Evolutionary conservation across 2,888 invertebrate species (phyloP).

Genomic region (Pollenia labialis): DNA sequence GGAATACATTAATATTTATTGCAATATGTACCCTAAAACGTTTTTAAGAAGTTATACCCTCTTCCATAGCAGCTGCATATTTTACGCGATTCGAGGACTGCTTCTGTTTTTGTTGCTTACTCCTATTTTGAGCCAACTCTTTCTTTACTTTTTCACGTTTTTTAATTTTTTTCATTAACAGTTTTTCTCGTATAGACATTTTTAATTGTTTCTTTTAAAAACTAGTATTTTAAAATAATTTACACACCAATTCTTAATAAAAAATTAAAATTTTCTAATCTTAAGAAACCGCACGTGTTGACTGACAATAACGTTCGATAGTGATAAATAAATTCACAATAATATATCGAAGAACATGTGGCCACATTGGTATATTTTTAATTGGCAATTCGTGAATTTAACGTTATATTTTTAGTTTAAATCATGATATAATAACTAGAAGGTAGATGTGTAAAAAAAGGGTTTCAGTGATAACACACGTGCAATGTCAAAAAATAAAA

Average conservation of each 20-base stretch:
- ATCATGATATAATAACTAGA: too few species aligned
- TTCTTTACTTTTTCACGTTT: conserved; percentile 90
- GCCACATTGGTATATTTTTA: neutral
- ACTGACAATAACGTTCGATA: neutral
- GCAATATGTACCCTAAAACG: neutral
- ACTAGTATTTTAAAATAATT: neutral
- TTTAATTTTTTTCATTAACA: conserved; percentile 90
- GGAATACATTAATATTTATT: neutral
- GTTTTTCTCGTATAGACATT: conserved; percentile 86
- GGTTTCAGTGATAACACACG: too few species aligned
- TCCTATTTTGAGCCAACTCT: conserved; percentile 87
- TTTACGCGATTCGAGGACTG: conserved; percentile 29
- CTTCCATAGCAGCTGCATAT: conserved; percentile 40
- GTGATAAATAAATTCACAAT: conserved; percentile 42
- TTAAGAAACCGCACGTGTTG: conserved; percentile 35
- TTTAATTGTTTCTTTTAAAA: conserved; percentile 46
- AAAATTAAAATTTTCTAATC: neutral
- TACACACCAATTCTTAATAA: neutral
- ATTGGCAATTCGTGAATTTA: neutral
- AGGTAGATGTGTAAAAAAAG: too few species aligned
- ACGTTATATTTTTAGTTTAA: neutral
- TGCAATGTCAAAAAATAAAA: too few species aligned
- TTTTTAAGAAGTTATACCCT: conserved; percentile 70
- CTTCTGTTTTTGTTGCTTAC: conserved; percentile 77
- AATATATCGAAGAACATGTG: neutral